Base-by-base conservation (phyloP, 1,140 invertebrate genomes). In the Atopsyche davidsoni region DNA sequence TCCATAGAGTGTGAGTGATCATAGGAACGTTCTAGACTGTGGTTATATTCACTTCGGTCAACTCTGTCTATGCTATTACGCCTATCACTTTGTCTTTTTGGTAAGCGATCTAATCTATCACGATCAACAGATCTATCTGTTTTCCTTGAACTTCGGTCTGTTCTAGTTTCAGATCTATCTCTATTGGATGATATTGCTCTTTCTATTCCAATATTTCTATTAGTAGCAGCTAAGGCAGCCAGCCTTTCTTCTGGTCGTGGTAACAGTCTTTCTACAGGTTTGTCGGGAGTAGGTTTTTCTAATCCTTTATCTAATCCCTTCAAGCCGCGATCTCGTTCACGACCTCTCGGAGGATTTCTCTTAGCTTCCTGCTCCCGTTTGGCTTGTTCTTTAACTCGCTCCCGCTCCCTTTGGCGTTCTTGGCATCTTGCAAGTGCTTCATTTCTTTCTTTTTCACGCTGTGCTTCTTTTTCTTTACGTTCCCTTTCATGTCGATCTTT, bases 351-450 rank as follows among this genome's bases (percentile, higher is more conserved):
- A 21, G 68, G 58, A 10, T 70, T 71, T 40, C 70, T 55, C 35
- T 55, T 58, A 64, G 59, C 44, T 65, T 73, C 51, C 58, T 62
- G 52, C 49, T 73, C 71, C 58, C 70, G 63, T 62, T 75, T 73
- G 39, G 46, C 60, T 46, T 57, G 51, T 34, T 73, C 70, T 59
- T 72, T 72, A 52, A 77, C 64, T 48, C 81, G 69, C 53, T 83
- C 80, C 3, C 80, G 67, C 47, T 81, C 80, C 45, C 80, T 70
- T 51, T 78, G 75, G 6, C 75, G 65, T 49, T 78, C 76, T 57
- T 78, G 75, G 51, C 75, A 73, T 22, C 77, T 65, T 0, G 75
- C 75, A 46, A 77, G 60, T 0, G 75, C 74, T 51, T 78, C 76
- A 64, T 81, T 71, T 57, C 76, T 64, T 57, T 78, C 75, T 57